Evolutionary conservation across 2,888 invertebrate species (phyloP).

Genomic region (Acleris sparsana): DNA sequence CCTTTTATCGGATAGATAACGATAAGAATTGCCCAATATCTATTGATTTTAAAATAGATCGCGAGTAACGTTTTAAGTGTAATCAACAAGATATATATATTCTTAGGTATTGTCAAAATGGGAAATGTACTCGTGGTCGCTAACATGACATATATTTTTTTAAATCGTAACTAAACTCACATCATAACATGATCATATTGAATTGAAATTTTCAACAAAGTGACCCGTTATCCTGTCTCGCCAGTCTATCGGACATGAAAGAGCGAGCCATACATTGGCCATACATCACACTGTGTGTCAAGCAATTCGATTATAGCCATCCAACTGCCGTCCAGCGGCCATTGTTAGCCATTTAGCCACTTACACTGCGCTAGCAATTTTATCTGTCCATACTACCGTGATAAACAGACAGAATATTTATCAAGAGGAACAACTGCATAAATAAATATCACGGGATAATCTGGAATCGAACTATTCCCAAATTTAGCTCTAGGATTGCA

Average conservation of each 20-base stretch:
- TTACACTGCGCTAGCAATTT: slow-evolving; percentile 13
- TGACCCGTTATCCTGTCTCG: too few species aligned
- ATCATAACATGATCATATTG: too few species aligned
- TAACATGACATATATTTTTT: too few species aligned
- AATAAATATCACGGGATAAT: too few species aligned
- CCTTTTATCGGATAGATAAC: slow-evolving; percentile 5
- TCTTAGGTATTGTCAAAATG: background rate
- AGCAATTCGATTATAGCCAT: slow-evolving; percentile 23
- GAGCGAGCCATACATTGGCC: slow-evolving; percentile 3
- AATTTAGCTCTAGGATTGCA: too few species aligned
- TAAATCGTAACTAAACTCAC: too few species aligned
- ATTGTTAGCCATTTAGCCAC: slow-evolving; percentile 22
- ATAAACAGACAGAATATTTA: background rate
- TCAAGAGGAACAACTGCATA: too few species aligned
- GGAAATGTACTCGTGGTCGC: too few species aligned
- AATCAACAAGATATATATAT: background rate
- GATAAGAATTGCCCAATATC: slow-evolving; percentile 7
- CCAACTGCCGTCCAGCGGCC: background rate
- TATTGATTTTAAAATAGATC: slow-evolving; percentile 10
- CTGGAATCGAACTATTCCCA: too few species aligned
- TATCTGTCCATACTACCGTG: slow-evolving; percentile 1
- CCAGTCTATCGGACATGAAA: background rate
- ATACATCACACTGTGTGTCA: slow-evolving; percentile 25
- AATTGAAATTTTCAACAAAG: too few species aligned
- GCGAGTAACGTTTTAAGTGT: background rate